These are phyloP conservation scores for Pipistrellus kuhlii DNA, from an alignment of 2,797 vertebrate genomes.

Conservation along the genomic window DNA sequence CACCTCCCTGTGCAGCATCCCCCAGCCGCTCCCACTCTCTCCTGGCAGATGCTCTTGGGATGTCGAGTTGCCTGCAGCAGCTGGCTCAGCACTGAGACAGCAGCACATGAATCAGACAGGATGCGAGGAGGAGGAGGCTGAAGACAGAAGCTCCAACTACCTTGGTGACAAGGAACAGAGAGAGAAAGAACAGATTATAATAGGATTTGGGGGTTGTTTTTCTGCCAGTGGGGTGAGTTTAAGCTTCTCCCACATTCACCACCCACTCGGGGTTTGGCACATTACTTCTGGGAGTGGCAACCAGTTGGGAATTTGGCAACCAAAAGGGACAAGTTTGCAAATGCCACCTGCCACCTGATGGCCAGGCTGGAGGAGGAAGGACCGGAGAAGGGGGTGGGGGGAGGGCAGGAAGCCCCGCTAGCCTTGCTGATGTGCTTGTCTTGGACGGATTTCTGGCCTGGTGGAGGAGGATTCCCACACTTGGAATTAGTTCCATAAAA, in stretches of 20 bases:
- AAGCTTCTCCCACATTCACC: conserved; percentile 18
- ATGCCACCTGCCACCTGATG: background rate
- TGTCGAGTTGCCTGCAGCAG: conserved; percentile 59
- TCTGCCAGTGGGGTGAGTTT: background rate
- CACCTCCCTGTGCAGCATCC: background rate
- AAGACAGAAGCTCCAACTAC: conserved; percentile 51
- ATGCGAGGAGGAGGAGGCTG: conserved; percentile 37
- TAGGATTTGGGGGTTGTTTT: background rate
- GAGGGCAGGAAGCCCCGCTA: no score
- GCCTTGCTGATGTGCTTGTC: background rate
- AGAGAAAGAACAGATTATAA: conserved; percentile 35
- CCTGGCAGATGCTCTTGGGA: conserved; percentile 57
- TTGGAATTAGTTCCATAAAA: background rate
- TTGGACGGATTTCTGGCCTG: background rate
- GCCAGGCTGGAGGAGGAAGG: background rate
- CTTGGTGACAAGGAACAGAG: conserved; percentile 46
- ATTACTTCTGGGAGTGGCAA: background rate
- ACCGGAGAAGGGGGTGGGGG: background rate
- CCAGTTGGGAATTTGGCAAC: background rate
- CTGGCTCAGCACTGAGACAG: conserved; percentile 60
- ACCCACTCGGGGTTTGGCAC: background rate
- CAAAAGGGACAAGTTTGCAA: background rate
- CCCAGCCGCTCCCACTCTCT: background rate
- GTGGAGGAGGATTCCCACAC: background rate
- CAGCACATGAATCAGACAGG: conserved; percentile 71